Conservation (phyloP, 2,888 invertebrate species). For the Epinotia demarniana region DNA sequence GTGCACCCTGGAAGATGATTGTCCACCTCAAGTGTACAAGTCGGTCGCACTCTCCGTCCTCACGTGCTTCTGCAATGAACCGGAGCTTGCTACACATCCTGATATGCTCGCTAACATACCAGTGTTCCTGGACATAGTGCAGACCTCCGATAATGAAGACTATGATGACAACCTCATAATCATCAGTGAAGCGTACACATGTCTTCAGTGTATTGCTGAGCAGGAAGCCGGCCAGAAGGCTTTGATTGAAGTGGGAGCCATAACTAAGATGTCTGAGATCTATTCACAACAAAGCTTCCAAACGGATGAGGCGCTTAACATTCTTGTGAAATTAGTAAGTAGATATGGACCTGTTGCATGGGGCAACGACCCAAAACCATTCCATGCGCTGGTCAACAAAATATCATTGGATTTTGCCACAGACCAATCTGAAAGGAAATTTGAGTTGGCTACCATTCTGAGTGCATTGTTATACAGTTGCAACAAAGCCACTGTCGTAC, state of each 20-base stretch:
- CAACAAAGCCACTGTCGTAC: constrained; percentile 86
- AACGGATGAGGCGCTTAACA: constrained; percentile 93
- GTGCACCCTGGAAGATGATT: constrained; percentile 92
- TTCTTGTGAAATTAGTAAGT: constrained; percentile 90
- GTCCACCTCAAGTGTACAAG: constrained; percentile 95
- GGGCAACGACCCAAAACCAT: constrained; percentile 91
- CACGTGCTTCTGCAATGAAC: constrained; percentile 93
- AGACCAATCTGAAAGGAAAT: constrained; percentile 94
- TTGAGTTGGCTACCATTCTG: constrained; percentile 93
- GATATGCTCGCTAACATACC: constrained; percentile 94
- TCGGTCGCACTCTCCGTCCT: constrained; percentile 95
- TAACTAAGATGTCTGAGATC: constrained; percentile 93
- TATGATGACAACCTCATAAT: constrained; percentile 94
- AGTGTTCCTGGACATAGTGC: constrained; percentile 92
- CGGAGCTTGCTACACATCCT: constrained; percentile 91
- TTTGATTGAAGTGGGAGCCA: constrained; percentile 90
- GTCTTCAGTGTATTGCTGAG: constrained; percentile 92
- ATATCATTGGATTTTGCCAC: constrained; percentile 94
- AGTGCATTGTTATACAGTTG: constrained; percentile 90
- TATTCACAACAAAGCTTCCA: constrained; percentile 95
- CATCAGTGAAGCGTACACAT: constrained; percentile 93
- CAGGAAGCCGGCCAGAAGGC: constrained; percentile 92
- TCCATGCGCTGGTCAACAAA: constrained; percentile 92
- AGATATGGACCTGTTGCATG: constrained; percentile 90
- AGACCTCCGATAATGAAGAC: constrained; percentile 92